phyloP scores from a whole-genome alignment of 1,140 invertebrate genomes.

The Drosophila pruinosa region DNA sequence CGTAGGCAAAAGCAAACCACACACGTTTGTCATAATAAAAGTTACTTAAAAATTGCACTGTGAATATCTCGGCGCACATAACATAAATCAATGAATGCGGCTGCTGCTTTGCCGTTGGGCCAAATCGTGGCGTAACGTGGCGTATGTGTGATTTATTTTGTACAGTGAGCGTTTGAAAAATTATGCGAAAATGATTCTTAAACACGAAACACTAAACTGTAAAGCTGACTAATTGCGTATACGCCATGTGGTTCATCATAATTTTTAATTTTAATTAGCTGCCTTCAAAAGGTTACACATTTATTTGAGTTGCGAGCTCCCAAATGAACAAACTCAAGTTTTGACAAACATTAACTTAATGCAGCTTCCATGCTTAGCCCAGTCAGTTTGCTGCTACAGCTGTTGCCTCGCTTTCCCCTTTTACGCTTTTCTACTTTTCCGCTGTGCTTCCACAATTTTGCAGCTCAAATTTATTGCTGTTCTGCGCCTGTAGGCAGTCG shows the following conservation, averaged over 20 bases:
- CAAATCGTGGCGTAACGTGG: constrained; percentile 5
- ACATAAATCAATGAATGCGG: constrained; percentile 30
- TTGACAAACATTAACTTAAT: constrained; percentile 9
- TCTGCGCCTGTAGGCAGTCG: not conserved
- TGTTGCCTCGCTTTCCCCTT: not conserved
- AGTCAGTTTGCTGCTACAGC: not conserved
- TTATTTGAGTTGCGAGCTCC: constrained; percentile 4
- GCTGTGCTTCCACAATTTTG: not conserved
- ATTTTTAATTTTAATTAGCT: constrained; percentile 29
- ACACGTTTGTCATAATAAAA: constrained; percentile 45
- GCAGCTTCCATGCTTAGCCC: not conserved
- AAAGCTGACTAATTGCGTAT: constrained; percentile 41
- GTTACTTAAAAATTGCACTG: constrained; percentile 39
- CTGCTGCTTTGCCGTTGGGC: not conserved
- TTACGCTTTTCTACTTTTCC: no score
- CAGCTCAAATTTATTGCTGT: constrained; percentile 17
- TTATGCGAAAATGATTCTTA: constrained; percentile 6
- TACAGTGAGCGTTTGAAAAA: constrained; percentile 9
- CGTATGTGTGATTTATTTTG: constrained; percentile 52
- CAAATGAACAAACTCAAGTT: constrained; percentile 12
- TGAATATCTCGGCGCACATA: constrained; percentile 32
- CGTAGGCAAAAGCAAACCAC: constrained; percentile 13
- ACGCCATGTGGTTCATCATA: constrained; percentile 12
- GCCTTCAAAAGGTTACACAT: not conserved
- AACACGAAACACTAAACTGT: not conserved